Conservation (phyloP, 2,797 vertebrate genomes). For the Eulemur albifrons region DNA sequence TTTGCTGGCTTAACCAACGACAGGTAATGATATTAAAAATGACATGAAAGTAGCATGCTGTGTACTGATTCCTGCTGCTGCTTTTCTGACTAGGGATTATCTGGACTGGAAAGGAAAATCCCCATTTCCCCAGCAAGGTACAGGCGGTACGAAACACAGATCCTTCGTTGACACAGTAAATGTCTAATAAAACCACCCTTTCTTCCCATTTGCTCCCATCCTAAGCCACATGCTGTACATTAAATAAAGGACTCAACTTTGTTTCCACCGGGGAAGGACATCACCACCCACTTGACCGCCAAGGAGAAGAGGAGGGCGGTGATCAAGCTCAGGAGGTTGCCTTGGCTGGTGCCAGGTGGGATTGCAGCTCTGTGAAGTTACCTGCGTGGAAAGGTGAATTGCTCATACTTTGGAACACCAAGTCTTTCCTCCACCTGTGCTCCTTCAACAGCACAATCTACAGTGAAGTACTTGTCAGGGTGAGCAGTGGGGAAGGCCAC, state of each 20-base stretch:
- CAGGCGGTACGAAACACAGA: background rate
- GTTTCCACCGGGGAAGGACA: conserved; percentile 45
- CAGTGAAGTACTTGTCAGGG: background rate
- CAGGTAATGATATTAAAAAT: conserved; percentile 54
- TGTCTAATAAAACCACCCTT: background rate
- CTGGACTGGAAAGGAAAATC: conserved; percentile 46
- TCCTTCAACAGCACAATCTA: conserved; percentile 16
- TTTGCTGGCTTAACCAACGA: background rate
- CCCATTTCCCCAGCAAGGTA: conserved; percentile 34
- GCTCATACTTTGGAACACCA: background rate
- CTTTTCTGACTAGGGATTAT: conserved; percentile 15
- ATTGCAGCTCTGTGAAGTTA: conserved; percentile 33
- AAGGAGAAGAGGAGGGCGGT: conserved; percentile 14
- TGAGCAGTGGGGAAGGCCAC: background rate
- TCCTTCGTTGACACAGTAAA: background rate
- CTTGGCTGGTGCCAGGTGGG: background rate
- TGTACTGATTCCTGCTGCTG: conserved; percentile 33
- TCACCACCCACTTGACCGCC: conserved; percentile 21
- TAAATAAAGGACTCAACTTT: conserved; percentile 17
- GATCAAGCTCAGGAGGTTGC: conserved; percentile 27
- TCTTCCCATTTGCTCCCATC: background rate
- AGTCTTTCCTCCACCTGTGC: background rate
- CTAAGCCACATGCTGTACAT: background rate
- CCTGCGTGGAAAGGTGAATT: background rate
- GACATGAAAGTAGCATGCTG: background rate